A percentile compares a stretch with the other conserved stretches of the same genome.
These are phyloP conservation scores for Gopherus evgoodei DNA, from an alignment of 2,113 vertebrate genomes.

Conservation along the genomic window DNA sequence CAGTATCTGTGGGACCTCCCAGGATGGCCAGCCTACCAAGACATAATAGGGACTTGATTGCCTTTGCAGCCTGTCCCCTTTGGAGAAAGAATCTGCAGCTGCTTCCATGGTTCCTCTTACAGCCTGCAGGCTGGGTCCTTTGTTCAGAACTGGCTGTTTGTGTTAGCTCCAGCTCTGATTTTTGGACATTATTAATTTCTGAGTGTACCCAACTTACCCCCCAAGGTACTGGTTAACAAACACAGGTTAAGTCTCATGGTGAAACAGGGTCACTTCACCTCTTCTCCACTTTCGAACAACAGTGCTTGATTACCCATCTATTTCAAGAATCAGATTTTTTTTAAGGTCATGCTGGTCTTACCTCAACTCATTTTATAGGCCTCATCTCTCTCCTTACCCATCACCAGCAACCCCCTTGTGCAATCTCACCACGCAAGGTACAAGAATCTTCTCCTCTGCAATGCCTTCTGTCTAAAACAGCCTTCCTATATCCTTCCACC, in stretches of 20 bases:
- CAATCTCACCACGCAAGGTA: background rate
- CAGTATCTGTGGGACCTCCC: background rate
- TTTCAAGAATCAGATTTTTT: background rate
- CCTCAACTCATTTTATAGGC: background rate
- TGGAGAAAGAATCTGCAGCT: background rate
- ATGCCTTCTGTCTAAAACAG: background rate
- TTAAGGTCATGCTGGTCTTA: background rate
- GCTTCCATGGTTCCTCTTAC: background rate
- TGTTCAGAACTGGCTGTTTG: background rate
- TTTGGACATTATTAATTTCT: background rate
- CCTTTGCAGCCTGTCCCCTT: fast-evolving
- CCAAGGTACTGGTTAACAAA: background rate
- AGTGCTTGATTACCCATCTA: background rate
- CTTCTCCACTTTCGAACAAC: background rate
- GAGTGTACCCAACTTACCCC: background rate
- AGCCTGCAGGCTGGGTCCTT: background rate
- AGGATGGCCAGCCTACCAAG: background rate
- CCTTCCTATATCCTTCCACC: background rate
- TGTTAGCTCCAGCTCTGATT: background rate
- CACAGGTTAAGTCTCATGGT: background rate
- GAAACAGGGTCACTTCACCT: background rate
- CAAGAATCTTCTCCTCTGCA: background rate
- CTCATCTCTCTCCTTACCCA: background rate
- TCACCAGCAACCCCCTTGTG: background rate
- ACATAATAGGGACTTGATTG: background rate